These are phyloP conservation scores for Caenorhabditis sp. DNA, from an alignment of 2,888 invertebrate genomes.

Conservation along the genomic window DNA sequence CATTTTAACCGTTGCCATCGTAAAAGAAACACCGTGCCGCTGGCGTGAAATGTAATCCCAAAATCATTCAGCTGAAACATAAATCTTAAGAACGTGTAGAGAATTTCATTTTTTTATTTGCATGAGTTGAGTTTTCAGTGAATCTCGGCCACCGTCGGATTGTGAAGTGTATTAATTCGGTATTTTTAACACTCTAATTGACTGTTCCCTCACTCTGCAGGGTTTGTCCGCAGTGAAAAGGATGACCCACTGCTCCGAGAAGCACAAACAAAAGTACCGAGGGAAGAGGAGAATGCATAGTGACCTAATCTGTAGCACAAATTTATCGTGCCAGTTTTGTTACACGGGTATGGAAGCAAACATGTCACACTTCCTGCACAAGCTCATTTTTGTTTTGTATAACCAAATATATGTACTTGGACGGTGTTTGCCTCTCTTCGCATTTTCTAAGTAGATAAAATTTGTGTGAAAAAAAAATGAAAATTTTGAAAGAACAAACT, in stretches of 20 bases:
- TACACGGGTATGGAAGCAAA: slow-evolving; percentile 39
- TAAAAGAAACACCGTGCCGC: too few species aligned
- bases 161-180: too few species aligned
- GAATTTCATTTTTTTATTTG: too few species aligned
- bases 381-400: neutral
- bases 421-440: slow-evolving; percentile 1
- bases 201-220: neutral
- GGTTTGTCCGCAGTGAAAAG: neutral
- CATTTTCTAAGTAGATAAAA: neutral
- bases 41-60: too few species aligned
- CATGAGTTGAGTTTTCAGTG: too few species aligned
- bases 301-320: slow-evolving; percentile 52
- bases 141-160: too few species aligned
- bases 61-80: too few species aligned
- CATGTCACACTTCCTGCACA: slow-evolving; percentile 57
- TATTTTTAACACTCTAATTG: neutral
- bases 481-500: too few species aligned
- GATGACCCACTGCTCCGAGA: slow-evolving; percentile 12
- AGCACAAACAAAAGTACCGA: slow-evolving; percentile 42
- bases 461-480: slow-evolving; percentile 1
- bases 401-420: slow-evolving; percentile 7
- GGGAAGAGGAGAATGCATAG: slow-evolving; percentile 25
- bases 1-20: too few species aligned
- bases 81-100: too few species aligned
- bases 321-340: slow-evolving; percentile 28